Evolutionary conservation across 2,113 vertebrate genomes (phyloP).

Genomic region (Bolborhynchus lineola): DNA sequence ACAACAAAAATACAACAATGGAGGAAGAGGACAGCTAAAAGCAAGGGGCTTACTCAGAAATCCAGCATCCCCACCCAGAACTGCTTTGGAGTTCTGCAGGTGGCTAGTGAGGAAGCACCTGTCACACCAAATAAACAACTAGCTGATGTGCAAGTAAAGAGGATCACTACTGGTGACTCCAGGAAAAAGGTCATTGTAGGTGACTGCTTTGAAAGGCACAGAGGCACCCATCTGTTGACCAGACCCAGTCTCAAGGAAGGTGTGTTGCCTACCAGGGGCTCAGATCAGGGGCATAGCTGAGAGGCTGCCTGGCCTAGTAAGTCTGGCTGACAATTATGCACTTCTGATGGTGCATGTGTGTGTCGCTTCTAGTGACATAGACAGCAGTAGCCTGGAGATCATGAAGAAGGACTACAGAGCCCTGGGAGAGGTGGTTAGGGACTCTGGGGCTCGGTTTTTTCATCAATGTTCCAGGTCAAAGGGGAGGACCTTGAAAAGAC

Average conservation of each 20-base stretch:
- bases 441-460: not conserved
- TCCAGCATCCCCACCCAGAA: not conserved
- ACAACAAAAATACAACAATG: not conserved
- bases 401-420: not conserved
- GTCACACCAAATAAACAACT: not conserved
- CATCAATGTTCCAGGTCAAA: not conserved
- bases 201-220: not conserved
- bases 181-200: not conserved
- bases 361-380: not conserved
- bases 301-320: not conserved
- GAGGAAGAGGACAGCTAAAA: not conserved
- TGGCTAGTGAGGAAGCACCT: not conserved
- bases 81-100: not conserved
- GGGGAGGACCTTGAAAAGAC: not conserved
- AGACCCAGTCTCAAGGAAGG: not conserved
- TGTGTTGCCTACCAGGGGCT: not conserved
- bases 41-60: not conserved
- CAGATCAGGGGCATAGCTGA: not conserved
- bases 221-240: not conserved
- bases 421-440: not conserved
- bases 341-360: not conserved
- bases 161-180: not conserved
- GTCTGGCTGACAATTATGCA: not conserved
- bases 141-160: not conserved
- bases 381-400: not conserved